These are phyloP conservation scores for Ptiloglossa arizonensis DNA, from an alignment of 1,140 invertebrate genomes.

Conservation along the genomic window DNA sequence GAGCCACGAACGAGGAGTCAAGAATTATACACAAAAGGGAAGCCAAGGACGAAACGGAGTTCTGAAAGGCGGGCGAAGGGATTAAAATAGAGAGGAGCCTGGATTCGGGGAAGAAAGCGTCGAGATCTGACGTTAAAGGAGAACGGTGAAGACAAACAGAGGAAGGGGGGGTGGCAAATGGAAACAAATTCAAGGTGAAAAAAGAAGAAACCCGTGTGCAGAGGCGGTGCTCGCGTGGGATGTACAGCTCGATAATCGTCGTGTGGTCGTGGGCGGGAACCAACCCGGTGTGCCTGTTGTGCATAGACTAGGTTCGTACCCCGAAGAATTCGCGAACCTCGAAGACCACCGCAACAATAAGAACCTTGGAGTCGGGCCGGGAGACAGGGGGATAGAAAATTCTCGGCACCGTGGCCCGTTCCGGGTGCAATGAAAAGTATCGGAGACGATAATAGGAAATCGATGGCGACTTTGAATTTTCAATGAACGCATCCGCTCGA, in stretches of 20 bases:
- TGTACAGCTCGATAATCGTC: slow-evolving; percentile 69
- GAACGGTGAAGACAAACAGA: neutral
- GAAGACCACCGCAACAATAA: neutral
- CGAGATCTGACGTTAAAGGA: neutral
- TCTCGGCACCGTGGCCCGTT: too few relatives aligned
- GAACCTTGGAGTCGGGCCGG: too few relatives aligned
- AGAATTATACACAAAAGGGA: too few relatives aligned
- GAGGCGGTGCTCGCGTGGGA: slow-evolving; percentile 65
- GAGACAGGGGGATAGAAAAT: neutral
- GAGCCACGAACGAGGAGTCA: too few relatives aligned
- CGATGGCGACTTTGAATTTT: slow-evolving; percentile 1
- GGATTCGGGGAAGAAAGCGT: neutral
- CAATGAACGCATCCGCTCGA: neutral
- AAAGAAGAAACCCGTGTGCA: slow-evolving; percentile 46
- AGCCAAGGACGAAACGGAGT: too few relatives aligned
- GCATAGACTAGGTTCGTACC: neutral
- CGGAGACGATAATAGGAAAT: slow-evolving; percentile 3
- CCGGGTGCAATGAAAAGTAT: neutral
- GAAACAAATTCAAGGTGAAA: neutral
- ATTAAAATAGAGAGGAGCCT: too few relatives aligned
- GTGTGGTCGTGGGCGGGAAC: slow-evolving; percentile 51
- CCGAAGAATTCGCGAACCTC: neutral
- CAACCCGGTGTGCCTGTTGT: slow-evolving; percentile 33
- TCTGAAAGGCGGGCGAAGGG: too few relatives aligned
- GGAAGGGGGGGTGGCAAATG: neutral